Evolutionary conservation across 2,888 invertebrate species (phyloP), one percentile per base, ranked within the genome.

Genomic region (Tetranychus piercei): DNA sequence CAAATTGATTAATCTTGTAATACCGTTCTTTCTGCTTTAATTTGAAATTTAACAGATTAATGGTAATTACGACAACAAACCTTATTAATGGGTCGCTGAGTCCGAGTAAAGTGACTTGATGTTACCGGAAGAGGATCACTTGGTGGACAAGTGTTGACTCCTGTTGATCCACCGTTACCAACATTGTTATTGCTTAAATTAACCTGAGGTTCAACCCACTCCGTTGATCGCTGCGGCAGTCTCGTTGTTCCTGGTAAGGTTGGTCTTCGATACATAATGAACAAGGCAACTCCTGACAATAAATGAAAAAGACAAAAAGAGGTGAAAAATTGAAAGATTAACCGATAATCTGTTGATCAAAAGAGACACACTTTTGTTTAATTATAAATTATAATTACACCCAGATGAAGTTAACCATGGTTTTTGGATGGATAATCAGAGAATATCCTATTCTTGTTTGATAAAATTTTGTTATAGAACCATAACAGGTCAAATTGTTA

Each of bases 1-100:
- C 34, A 34, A 34, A 34, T 34, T 71, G 34, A 43, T 43, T 7
- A 71, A 34, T 9, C 6, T 71, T 7, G 43, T 90, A 45, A 55
- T 34, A 34, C 66, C 8, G 64, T 1, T 55, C 55, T 55, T 15
- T 55, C 15, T 55, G 55, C 15, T 55, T 55, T 55, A 15, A 9
- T 55, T 55, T 15, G 2, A 55, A 55, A 15, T 55, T 55, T 55
- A 15, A 34, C 34, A 34, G 34, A 9, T 55, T 15, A 55, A 55
- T 55, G 55, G 15, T 6, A 55, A 55, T 55, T 7, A 55, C 15
- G 15, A 55, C 55, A 55, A 55, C 55, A 55, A 55, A 55, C 55
- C 55, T 55, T 55, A 6, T 55, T 55, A 9, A 55, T 55, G 55
- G 55, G 55, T 15, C 55, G 55, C 15, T 55, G 55, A 55, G 55